Base-by-base conservation (phyloP, 2,113 vertebrate species). In the Thalassoma bifasciatum region DNA sequence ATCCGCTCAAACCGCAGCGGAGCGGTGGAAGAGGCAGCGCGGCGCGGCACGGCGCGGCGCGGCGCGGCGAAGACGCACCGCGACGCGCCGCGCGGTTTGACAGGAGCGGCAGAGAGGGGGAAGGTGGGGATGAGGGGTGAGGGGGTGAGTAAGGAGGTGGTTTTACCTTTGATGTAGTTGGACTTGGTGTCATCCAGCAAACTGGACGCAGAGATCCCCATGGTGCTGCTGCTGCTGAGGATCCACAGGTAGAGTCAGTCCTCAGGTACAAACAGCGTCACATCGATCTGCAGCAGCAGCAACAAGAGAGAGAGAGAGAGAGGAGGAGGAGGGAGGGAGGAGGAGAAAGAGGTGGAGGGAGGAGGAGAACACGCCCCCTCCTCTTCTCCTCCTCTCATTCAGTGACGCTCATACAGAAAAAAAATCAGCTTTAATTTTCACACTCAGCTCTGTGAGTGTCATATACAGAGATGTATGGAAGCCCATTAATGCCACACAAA, bases 121-220 rank as follows among this genome's bases (percentile, higher is more conserved):
- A n/a, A n/a, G n/a, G n/a, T n/a, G n/a, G n/a, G n/a, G n/a, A n/a
- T n/a, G n/a, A n/a, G n/a, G n/a, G n/a, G n/a, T n/a, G n/a, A n/a
- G n/a, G n/a, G n/a, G n/a, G n/a, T n/a, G n/a, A n/a, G n/a, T 17
- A 19, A 2, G 9, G 1, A 19, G 17, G 8, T n/a, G 17, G 16
- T 8, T 17, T 30, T 93, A 97, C 97, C 96, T 96, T 90, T 94
- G 85, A 98, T 95, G 88, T 93, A 95, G 90, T 82, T 77, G 90
- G 93, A 93, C 79, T 90, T 95, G 91, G 86, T 88, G 62, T 97
- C 96, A 89, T 97, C 96, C 93, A 98, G 91, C 72, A 90, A 86
- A 58, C 94, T 95, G 90, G 96, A 97, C 78, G 90, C 84, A 1
- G 95, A 94, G 79, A 90, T 72, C 34, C 97, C 97, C 97, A 98